These are phyloP conservation scores for Hypsibius dujardini DNA, from an alignment of 1,140 invertebrate species.

Conservation along the genomic window DNA sequence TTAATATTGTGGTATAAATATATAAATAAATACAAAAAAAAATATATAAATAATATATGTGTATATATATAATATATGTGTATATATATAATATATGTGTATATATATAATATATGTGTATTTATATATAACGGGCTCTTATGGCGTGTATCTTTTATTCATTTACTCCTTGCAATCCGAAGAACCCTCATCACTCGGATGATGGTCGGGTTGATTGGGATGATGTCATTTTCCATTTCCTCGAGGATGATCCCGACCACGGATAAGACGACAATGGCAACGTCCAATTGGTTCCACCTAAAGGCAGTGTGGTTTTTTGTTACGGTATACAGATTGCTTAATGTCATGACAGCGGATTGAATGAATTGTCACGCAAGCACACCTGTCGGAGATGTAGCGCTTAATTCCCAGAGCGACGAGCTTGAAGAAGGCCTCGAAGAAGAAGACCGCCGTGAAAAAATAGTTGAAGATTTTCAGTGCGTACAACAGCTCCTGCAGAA, in stretches of 20 bases:
- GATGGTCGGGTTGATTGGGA: conserved; percentile 95
- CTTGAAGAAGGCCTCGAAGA: conserved; percentile 89
- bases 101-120: too few species aligned
- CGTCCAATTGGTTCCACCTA: conserved; percentile 94
- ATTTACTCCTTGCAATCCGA: conserved; percentile 69
- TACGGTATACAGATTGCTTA: too few species aligned
- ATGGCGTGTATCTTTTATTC: not conserved
- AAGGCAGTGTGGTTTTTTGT: too few species aligned
- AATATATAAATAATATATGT: conserved; percentile 10
- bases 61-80: conserved; percentile 16
- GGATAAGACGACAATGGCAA: conserved; percentile 86
- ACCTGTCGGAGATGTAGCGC: conserved; percentile 85
- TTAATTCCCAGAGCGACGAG: conserved; percentile 73
- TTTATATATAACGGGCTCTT: too few species aligned
- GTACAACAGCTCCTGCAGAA: conserved; percentile 58
- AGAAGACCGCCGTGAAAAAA: conserved; percentile 97
- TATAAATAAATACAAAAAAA: too few species aligned
- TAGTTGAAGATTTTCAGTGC: conserved; percentile 96
- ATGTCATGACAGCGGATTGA: too few species aligned
- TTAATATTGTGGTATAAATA: too few species aligned
- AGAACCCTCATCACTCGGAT: conserved; percentile 96
- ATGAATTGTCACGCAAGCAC: too few species aligned
- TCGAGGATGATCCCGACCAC: conserved; percentile 94
- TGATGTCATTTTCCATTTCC: conserved; percentile 87
- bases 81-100: too few species aligned